Evolutionary conservation across 2,888 invertebrate genomes (phyloP).

Genomic region (Mongoloraphidia duomilia): DNA sequence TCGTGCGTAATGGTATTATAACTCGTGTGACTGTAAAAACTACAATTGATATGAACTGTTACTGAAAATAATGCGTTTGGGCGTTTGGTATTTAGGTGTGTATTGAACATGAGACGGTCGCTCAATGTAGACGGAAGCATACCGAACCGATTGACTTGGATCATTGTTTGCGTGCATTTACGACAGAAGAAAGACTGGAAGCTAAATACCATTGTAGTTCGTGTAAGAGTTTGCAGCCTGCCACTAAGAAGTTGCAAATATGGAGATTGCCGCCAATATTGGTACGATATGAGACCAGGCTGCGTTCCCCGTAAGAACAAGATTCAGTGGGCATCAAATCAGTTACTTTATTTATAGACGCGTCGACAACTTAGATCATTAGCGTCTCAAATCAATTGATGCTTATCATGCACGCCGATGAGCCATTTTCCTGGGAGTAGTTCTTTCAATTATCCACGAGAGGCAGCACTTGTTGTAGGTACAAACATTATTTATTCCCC

Average conservation of each 20-base stretch:
- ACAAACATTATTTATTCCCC: too few relatives aligned
- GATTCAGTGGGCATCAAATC: too few relatives aligned
- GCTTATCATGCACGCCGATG: too few relatives aligned
- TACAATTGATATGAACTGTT: constrained; percentile 3
- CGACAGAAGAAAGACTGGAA: constrained; percentile 72
- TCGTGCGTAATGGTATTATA: too few relatives aligned
- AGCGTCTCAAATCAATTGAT: too few relatives aligned
- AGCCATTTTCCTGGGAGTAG: too few relatives aligned
- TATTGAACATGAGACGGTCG: constrained; percentile 62
- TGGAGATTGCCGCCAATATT: constrained; percentile 83
- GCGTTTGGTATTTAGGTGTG: constrained; percentile 37
- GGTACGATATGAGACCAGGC: constrained; percentile 32
- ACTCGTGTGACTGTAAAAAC: too few relatives aligned
- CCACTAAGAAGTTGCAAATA: constrained; percentile 81
- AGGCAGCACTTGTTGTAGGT: too few relatives aligned
- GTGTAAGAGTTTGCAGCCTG: constrained; percentile 70
- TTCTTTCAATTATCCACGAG: too few relatives aligned
- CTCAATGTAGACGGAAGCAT: constrained; percentile 51
- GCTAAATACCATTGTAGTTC: constrained; percentile 74
- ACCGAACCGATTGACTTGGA: constrained; percentile 73
- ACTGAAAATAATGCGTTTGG: not conserved
- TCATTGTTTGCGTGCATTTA: constrained; percentile 77
- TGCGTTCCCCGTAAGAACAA: too few relatives aligned
- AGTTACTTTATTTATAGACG: too few relatives aligned
- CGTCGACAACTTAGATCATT: too few relatives aligned